Conservation (phyloP, 2,113 vertebrate species). For the Rhipidura dahli region DNA sequence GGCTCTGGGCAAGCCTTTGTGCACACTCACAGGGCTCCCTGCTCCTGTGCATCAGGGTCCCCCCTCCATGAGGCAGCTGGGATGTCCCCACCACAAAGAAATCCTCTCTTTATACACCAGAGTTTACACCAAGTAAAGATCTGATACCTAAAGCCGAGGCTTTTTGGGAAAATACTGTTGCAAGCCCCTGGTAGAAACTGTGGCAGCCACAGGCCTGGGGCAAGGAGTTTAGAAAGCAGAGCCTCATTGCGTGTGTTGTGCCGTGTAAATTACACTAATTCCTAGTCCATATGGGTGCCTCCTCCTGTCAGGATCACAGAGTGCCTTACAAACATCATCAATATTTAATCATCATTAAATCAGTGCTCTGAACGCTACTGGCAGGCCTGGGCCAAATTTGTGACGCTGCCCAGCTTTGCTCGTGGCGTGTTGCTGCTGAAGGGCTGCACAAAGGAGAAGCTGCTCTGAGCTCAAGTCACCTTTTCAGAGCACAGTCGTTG, state of each 20-base stretch:
- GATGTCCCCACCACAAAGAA: neutral
- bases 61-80: neutral
- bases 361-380: neutral
- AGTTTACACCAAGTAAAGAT: neutral
- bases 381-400: neutral
- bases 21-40: neutral
- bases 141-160: neutral
- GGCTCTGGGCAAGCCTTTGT: neutral
- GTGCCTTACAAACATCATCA: conserved; percentile 31
- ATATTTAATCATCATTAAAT: neutral
- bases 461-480: neutral
- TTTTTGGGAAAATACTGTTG: neutral
- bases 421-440: neutral
- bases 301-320: conserved; percentile 2
- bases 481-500: neutral
- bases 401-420: neutral
- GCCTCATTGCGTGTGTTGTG: neutral
- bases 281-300: neutral
- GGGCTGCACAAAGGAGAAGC: neutral
- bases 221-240: neutral
- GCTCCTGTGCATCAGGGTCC: neutral
- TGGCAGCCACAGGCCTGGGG: neutral
- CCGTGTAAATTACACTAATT: neutral
- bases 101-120: neutral
- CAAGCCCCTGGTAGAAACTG: neutral